Percentiles rank a stretch among this genome's conserved stretches.
phyloP scores from a whole-genome alignment of 2,797 vertebrate species.

The Cirrhinus molitorella region DNA sequence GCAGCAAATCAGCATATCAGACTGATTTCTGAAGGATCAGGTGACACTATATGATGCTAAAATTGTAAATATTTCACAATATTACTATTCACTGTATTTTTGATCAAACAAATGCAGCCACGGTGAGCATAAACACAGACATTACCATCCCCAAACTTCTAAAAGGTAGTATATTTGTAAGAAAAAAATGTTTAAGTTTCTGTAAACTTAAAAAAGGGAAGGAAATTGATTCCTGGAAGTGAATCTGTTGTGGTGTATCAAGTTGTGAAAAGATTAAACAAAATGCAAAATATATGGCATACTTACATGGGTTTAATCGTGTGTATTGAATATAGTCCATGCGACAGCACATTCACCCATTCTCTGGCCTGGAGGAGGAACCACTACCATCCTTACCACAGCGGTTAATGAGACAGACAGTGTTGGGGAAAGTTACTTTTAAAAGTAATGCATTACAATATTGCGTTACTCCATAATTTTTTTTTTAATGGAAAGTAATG shows the following conservation, averaged over 20 bases:
- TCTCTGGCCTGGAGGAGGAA: background rate
- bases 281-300: background rate
- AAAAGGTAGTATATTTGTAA: background rate
- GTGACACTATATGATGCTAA: background rate
- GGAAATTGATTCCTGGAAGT: background rate
- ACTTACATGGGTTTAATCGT: background rate
- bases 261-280: background rate
- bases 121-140: background rate
- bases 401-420: background rate
- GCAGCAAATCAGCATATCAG: background rate
- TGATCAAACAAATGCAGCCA: background rate
- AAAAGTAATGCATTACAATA: too few relatives aligned
- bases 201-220: background rate
- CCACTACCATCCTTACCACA: rapidly evolving
- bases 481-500: too few relatives aligned
- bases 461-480: too few relatives aligned
- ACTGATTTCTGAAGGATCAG: background rate
- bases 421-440: too few relatives aligned
- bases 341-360: too few relatives aligned
- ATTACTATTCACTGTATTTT: background rate
- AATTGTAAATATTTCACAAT: background rate
- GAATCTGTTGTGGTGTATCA: background rate
- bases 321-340: background rate
- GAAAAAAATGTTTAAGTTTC: background rate
- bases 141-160: background rate